Conservation (phyloP, 2,888 invertebrate species). For the Allygus modestus region DNA sequence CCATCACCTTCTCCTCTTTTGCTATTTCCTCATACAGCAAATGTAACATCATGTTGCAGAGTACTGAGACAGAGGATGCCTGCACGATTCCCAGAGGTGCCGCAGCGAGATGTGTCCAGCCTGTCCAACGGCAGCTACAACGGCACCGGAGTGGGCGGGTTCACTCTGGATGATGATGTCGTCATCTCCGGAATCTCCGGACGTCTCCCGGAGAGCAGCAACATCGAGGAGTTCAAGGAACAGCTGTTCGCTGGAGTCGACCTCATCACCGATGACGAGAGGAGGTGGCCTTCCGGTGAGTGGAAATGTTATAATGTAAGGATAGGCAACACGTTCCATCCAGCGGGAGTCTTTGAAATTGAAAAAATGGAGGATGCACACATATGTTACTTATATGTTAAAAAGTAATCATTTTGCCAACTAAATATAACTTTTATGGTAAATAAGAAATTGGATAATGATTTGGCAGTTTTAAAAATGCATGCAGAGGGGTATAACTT, state of each 20-base stretch:
- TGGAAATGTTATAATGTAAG: background rate
- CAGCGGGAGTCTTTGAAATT: slow-evolving; percentile 43
- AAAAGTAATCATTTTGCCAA: too few relatives aligned
- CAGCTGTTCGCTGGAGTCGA: slow-evolving; percentile 95
- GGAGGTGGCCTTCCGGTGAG: slow-evolving; percentile 90
- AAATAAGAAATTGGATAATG: too few relatives aligned
- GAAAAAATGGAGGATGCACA: too few relatives aligned
- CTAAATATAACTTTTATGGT: too few relatives aligned
- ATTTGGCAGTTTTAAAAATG: too few relatives aligned
- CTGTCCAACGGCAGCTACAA: slow-evolving; percentile 61
- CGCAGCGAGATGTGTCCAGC: slow-evolving; percentile 69
- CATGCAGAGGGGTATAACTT: too few relatives aligned
- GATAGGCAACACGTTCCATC: too few relatives aligned
- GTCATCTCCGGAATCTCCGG: slow-evolving; percentile 90
- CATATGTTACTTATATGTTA: too few relatives aligned
- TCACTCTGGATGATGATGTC: slow-evolving; percentile 78
- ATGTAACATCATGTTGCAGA: slow-evolving; percentile 22
- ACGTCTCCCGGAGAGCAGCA: slow-evolving; percentile 93
- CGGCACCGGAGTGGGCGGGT: slow-evolving; percentile 56
- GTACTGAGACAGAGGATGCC: slow-evolving; percentile 77
- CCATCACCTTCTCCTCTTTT: too few relatives aligned
- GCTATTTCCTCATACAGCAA: too few relatives aligned
- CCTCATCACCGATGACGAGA: slow-evolving; percentile 94
- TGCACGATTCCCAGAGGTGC: slow-evolving; percentile 81
- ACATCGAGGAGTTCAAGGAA: slow-evolving; percentile 94